Evolutionary conservation across 1,140 invertebrate genomes (phyloP).

Genomic region (Drosophila trapezifrons): DNA sequence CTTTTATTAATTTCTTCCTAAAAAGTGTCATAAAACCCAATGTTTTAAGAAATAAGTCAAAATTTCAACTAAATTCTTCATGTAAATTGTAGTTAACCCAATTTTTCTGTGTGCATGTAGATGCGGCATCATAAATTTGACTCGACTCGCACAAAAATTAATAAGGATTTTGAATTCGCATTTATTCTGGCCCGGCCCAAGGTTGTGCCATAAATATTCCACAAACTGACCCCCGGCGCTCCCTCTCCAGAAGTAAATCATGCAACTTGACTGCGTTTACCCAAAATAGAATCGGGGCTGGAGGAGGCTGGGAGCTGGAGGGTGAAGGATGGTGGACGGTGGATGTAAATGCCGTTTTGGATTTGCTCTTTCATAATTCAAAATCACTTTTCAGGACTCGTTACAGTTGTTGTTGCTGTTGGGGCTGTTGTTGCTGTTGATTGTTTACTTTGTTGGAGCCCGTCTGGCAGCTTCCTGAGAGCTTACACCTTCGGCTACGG

Average conservation of each 20-base stretch:
- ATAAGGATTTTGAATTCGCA: slow-evolving; percentile 60
- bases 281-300: slow-evolving; percentile 35
- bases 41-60: too few relatives aligned
- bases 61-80: not conserved
- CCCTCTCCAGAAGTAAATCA: slow-evolving; percentile 71
- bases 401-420: slow-evolving; percentile 33
- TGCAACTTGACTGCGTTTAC: slow-evolving; percentile 66
- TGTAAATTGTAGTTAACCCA: not conserved
- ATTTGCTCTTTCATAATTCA: slow-evolving; percentile 78
- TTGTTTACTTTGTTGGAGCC: slow-evolving; percentile 42
- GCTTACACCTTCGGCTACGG: slow-evolving; percentile 49
- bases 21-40: too few relatives aligned
- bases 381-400: slow-evolving; percentile 71
- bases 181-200: slow-evolving; percentile 36
- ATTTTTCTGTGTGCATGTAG: slow-evolving; percentile 11
- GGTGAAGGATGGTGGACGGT: not conserved
- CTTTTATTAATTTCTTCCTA: too few relatives aligned
- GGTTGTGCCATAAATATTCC: slow-evolving; percentile 59
- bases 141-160: slow-evolving; percentile 62
- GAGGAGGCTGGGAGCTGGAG: not conserved
- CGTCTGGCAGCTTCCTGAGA: slow-evolving; percentile 31
- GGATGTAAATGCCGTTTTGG: slow-evolving; percentile 56
- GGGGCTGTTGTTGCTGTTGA: slow-evolving; percentile 30
- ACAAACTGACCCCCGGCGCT: slow-evolving; percentile 46
- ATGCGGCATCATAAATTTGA: slow-evolving; percentile 56